These are phyloP conservation scores for Aricia artaxerxes DNA, from an alignment of 2,888 invertebrate species.

Conservation along the genomic window DNA sequence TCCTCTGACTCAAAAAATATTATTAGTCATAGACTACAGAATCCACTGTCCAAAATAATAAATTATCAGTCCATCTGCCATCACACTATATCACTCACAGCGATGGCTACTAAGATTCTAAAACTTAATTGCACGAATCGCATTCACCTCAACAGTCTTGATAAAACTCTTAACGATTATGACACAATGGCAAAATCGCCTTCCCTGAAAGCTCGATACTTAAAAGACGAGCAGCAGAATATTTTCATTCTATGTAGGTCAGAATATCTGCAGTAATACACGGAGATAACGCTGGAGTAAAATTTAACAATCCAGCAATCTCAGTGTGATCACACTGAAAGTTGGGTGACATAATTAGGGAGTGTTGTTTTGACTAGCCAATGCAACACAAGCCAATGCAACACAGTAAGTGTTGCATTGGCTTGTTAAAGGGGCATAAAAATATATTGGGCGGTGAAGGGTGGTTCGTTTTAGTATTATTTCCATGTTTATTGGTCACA, in stretches of 20 bases:
- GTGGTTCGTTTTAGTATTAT: no score
- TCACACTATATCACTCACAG: neutral
- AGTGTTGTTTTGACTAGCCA: neutral
- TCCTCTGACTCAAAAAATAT: no score
- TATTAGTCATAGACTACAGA: no score
- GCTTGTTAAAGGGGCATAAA: no score
- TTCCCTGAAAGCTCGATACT: neutral
- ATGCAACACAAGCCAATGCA: no score
- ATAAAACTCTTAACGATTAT: constrained; percentile 17
- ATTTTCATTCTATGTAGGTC: constrained; percentile 28
- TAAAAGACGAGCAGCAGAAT: constrained; percentile 12
- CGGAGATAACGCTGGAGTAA: constrained; percentile 17
- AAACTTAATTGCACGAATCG: neutral
- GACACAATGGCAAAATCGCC: neutral
- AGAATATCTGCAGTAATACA: constrained; percentile 28
- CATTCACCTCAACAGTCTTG: neutral
- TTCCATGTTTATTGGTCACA: no score
- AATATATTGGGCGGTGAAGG: no score
- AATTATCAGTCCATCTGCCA: no score
- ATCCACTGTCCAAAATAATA: no score
- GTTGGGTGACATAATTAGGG: neutral
- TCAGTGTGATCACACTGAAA: constrained; percentile 4
- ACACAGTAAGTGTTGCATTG: neutral
- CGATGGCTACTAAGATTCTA: neutral
- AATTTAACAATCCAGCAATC: constrained; percentile 17